Conservation (phyloP, 2,113 vertebrate species). For the Campylomormyrus numenius region DNA sequence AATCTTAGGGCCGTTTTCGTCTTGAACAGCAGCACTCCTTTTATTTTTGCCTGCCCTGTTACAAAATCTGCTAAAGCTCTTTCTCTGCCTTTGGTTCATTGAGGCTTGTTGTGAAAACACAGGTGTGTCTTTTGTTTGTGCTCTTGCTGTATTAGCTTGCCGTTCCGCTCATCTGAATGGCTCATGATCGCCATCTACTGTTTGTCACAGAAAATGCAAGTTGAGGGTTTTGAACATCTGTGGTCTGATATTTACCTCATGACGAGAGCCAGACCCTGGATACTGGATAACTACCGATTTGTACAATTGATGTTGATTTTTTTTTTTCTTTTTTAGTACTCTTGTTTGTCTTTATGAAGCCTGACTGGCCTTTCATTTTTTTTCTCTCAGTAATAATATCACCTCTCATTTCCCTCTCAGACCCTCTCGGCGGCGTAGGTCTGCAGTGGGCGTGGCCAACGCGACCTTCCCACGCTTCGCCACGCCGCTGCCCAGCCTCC, state of each 20-base stretch:
- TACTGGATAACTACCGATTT: not conserved
- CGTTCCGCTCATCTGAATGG: not conserved
- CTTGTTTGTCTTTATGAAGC: not conserved
- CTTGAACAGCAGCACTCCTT: not conserved
- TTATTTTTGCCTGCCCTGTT: not conserved
- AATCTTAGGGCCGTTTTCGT: not conserved
- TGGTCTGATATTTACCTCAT: not conserved
- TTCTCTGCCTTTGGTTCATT: not conserved
- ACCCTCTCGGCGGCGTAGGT: conserved; percentile 73
- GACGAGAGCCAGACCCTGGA: not conserved
- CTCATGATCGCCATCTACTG: conserved; percentile 39
- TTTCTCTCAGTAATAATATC: not conserved
- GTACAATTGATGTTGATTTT: not conserved
- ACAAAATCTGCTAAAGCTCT: not conserved
- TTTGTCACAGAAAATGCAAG: conserved; percentile 27
- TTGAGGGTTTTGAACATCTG: not conserved
- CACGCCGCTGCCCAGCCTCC: conserved; percentile 46
- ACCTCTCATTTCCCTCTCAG: conserved; percentile 40
- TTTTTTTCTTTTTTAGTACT: not conserved
- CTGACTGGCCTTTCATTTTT: not conserved
- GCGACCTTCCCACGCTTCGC: conserved; percentile 49
- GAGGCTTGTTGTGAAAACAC: not conserved
- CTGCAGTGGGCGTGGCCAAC: conserved; percentile 66
- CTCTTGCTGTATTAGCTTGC: not conserved
- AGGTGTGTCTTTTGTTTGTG: not conserved